Percentiles rank a stretch among this genome's conserved stretches.
Evolutionary conservation across 2,888 invertebrate genomes (phyloP).

Genomic region (Notocelia uddmanniana): DNA sequence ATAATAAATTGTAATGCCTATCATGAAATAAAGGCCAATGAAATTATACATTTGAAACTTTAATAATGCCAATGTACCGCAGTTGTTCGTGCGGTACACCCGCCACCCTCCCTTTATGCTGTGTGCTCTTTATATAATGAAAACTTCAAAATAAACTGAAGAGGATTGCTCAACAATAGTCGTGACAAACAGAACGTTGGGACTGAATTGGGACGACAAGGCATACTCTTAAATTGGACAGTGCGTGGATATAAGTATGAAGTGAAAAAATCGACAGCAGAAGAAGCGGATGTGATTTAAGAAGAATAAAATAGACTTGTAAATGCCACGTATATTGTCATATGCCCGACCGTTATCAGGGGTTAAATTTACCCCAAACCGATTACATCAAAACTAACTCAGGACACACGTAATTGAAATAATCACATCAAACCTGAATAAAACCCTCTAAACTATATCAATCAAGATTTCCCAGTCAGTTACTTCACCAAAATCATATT

Average conservation of each 20-base stretch:
- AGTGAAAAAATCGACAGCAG: not conserved
- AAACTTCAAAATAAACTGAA: not conserved
- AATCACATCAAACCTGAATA: slow-evolving; percentile 6
- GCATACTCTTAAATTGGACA: no score
- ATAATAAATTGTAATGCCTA: not conserved
- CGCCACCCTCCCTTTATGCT: not conserved
- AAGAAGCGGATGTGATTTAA: not conserved
- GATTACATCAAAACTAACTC: slow-evolving; percentile 13
- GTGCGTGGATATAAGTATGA: no score
- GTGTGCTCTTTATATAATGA: not conserved
- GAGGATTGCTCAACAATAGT: not conserved
- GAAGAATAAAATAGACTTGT: not conserved
- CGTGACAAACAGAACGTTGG: no score
- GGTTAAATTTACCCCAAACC: not conserved
- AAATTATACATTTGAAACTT: not conserved
- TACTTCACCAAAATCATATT: not conserved
- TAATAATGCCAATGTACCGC: not conserved
- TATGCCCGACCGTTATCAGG: not conserved
- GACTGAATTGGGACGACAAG: not conserved
- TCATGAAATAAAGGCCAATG: not conserved
- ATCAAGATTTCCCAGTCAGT: not conserved
- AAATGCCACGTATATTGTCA: slow-evolving; percentile 10
- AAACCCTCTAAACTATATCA: slow-evolving; percentile 11
- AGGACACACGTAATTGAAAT: slow-evolving; percentile 2
- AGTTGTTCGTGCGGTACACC: not conserved